Percentiles rank a stretch among this genome's conserved stretches.
Conservation (phyloP, 2,797 vertebrate genomes). For the Triplophysa bombifrons region DNA sequence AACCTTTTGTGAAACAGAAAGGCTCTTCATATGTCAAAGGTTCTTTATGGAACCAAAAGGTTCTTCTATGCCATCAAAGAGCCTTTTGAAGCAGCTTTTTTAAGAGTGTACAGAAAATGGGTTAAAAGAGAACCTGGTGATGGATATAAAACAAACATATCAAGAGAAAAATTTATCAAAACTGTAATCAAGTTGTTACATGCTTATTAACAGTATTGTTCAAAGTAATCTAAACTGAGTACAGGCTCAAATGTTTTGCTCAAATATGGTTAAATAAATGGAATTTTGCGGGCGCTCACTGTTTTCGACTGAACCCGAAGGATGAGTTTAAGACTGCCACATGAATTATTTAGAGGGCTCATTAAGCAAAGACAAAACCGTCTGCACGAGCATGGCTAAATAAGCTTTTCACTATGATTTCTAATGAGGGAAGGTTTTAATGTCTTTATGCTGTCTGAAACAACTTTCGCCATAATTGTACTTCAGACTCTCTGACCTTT, state of each 20-base stretch:
- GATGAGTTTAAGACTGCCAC: constrained; percentile 39
- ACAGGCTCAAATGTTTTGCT: not conserved
- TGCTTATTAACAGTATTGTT: no score
- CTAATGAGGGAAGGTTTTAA: constrained; percentile 53
- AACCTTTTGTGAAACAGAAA: no score
- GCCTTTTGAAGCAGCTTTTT: no score
- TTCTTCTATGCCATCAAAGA: no score
- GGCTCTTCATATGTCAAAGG: no score
- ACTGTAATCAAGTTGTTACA: no score
- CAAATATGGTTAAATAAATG: constrained; percentile 7
- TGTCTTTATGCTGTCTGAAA: constrained; percentile 65
- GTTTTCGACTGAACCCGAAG: constrained; percentile 26
- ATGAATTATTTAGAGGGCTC: constrained; percentile 55
- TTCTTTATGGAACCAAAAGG: no score
- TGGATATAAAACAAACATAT: not conserved
- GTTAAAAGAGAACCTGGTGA: not conserved
- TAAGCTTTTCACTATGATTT: constrained; percentile 52
- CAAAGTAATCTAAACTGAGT: not conserved
- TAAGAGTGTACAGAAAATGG: no score
- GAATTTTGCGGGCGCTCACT: not conserved
- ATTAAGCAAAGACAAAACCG: constrained; percentile 57
- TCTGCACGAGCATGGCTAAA: constrained; percentile 51
- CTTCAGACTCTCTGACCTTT: constrained; percentile 80
- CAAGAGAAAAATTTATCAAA: not conserved
- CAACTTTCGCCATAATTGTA: constrained; percentile 78